Evolutionary conservation across 2,797 vertebrate genomes (phyloP).

Genomic region (Pangasius krempfi): DNA sequence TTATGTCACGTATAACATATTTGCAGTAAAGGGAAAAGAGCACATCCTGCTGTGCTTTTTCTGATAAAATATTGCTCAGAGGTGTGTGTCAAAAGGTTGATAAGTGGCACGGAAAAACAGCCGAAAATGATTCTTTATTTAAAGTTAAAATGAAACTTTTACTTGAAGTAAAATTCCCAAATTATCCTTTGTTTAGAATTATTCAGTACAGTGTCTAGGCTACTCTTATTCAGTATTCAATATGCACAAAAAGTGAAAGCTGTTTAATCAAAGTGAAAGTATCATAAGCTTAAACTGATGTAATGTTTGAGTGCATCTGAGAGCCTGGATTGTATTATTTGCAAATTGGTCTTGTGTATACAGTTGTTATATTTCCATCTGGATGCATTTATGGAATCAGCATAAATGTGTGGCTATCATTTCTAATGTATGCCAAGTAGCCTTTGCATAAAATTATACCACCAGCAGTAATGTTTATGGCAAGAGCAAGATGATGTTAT

Average conservation of each 20-base stretch:
- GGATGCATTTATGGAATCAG: not conserved
- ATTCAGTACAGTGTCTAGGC: not conserved
- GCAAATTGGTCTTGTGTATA: too few relatives aligned
- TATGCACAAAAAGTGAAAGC: not conserved
- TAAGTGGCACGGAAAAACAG: not conserved
- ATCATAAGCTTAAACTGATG: not conserved
- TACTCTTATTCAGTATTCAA: not conserved
- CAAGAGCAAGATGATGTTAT: not conserved
- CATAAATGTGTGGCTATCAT: not conserved
- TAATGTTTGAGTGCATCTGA: not conserved
- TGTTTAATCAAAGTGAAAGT: constrained; percentile 6
- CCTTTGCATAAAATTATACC: not conserved
- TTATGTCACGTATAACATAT: not conserved
- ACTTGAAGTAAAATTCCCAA: too few relatives aligned
- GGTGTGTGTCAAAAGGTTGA: not conserved
- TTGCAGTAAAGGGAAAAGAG: not conserved
- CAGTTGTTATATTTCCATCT: not conserved
- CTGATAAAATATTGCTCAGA: not conserved
- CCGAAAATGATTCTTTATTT: not conserved
- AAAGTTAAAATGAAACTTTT: not conserved
- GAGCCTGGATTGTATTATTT: not conserved
- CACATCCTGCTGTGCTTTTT: not conserved
- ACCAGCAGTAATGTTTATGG: not conserved
- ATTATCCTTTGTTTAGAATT: not conserved
- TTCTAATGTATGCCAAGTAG: not conserved